These are phyloP conservation scores for Drosophila paucipuncta DNA, from an alignment of 2,888 invertebrate species.

Conservation along the genomic window DNA sequence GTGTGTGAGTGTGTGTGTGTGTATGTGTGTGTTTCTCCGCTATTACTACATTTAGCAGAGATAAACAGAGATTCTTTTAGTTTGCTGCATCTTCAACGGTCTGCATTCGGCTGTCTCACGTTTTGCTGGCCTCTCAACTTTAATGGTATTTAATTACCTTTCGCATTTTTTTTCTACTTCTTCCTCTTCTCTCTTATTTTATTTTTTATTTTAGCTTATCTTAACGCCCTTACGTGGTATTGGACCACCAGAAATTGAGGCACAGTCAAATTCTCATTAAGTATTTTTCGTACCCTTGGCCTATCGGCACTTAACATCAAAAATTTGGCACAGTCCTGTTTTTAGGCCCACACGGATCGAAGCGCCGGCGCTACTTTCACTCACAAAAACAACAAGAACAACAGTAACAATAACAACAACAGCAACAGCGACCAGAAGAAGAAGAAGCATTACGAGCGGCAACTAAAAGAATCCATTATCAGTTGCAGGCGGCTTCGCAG, in stretches of 20 bases:
- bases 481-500: slow-evolving; percentile 39
- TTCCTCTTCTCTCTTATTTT: not conserved
- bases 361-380: slow-evolving; percentile 76
- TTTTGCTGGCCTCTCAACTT: slow-evolving; percentile 46
- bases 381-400: slow-evolving; percentile 32
- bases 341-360: slow-evolving; percentile 50
- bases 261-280: slow-evolving; percentile 35
- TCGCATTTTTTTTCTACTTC: slow-evolving; percentile 39
- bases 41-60: slow-evolving; percentile 57
- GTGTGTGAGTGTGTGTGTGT: slow-evolving; percentile 19
- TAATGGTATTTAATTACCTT: slow-evolving; percentile 80
- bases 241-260: slow-evolving; percentile 65
- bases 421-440: slow-evolving; percentile 5
- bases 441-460: slow-evolving; percentile 7
- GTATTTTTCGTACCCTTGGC: slow-evolving; percentile 44
- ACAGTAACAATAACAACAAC: slow-evolving; percentile 18
- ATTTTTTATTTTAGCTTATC: slow-evolving; percentile 55
- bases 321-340: slow-evolving; percentile 51
- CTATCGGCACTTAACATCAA: slow-evolving; percentile 52
- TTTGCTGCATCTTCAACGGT: not conserved
- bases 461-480: slow-evolving; percentile 61
- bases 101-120: slow-evolving; percentile 46
- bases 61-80: slow-evolving; percentile 67
- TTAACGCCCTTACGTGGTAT: slow-evolving; percentile 48
- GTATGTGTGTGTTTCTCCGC: slow-evolving; percentile 30